Conservation (phyloP, 2,113 vertebrate species). For the Spilogale gracilis region DNA sequence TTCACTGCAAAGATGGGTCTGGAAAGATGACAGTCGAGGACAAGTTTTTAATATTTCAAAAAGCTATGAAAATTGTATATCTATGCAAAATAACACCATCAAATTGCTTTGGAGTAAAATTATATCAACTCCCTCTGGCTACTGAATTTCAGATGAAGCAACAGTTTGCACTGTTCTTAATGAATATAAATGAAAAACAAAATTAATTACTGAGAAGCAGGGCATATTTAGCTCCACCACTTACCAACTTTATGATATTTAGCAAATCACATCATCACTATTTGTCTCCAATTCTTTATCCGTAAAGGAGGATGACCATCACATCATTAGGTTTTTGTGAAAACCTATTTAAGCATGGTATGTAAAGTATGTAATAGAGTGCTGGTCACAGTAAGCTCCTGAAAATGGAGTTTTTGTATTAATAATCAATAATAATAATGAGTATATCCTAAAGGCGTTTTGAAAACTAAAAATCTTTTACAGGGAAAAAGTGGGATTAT, state of each 20-base stretch:
- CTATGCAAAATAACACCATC: neutral
- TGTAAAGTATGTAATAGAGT: too few species aligned
- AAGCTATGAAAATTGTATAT: neutral
- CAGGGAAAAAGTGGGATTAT: neutral
- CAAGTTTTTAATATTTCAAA: neutral
- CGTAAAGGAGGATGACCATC: neutral
- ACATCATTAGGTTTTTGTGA: neutral
- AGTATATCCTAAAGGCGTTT: neutral
- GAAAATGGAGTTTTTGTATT: neutral
- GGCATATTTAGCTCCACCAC: neutral
- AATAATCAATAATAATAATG: neutral
- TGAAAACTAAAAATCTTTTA: neutral
- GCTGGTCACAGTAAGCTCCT: neutral
- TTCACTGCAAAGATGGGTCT: neutral
- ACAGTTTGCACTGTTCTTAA: neutral
- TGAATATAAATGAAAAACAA: neutral
- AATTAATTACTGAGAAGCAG: neutral
- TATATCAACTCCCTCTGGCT: neutral
- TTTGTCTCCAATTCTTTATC: neutral
- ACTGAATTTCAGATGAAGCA: neutral
- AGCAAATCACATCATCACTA: neutral
- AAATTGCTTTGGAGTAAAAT: neutral
- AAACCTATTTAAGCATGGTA: neutral
- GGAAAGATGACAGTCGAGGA: neutral
- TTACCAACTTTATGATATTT: neutral